Conservation (phyloP, 2,888 invertebrate genomes). For the Gastrophysa polygoni region DNA sequence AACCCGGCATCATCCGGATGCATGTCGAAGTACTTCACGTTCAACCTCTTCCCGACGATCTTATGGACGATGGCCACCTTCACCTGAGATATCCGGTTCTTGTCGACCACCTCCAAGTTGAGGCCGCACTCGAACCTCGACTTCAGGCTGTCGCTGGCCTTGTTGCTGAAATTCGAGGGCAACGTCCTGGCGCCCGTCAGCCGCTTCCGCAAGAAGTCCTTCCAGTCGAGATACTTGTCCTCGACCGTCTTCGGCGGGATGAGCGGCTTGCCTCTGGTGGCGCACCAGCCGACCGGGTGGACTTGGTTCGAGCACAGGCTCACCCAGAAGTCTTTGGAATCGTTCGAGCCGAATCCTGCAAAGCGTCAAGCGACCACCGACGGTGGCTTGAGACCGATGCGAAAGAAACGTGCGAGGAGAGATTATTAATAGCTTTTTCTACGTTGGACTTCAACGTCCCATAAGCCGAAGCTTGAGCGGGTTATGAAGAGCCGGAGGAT, state of each 20-base stretch:
- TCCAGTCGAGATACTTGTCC: constrained; percentile 95
- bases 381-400: no score
- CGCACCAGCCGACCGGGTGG: constrained; percentile 99
- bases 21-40: constrained; percentile 88
- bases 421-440: no score
- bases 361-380: background rate
- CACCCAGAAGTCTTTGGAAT: constrained; percentile 94
- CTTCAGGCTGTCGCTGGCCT: constrained; percentile 82
- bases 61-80: constrained; percentile 88
- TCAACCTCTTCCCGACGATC: constrained; percentile 90
- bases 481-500: no score
- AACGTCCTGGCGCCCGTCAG: constrained; percentile 94
- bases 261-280: constrained; percentile 90
- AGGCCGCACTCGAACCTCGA: constrained; percentile 84
- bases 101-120: constrained; percentile 93
- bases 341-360: constrained; percentile 79
- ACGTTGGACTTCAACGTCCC: no score
- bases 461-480: no score
- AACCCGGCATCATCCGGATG: constrained; percentile 83
- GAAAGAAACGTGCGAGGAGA: no score
- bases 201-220: constrained; percentile 89
- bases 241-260: constrained; percentile 94
- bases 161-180: constrained; percentile 89
- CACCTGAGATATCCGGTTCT: constrained; percentile 83
- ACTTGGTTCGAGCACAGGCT: constrained; percentile 92